A percentile compares a stretch with the other conserved stretches of the same genome.
Conservation (phyloP, 1,140 invertebrate genomes). For the Pomacea maculata region DNA sequence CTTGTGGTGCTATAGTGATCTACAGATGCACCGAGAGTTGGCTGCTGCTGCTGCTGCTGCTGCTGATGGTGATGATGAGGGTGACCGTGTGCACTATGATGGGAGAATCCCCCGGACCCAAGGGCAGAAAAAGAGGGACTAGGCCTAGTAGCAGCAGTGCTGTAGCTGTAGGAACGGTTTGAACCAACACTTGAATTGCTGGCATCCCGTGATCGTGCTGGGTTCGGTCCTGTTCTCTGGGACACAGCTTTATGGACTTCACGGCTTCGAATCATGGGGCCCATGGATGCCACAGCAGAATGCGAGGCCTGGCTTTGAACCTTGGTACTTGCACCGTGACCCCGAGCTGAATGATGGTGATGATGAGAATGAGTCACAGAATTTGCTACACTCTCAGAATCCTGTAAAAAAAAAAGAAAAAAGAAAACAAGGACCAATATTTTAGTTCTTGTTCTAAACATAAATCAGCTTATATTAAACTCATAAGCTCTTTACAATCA, state of each 20-base stretch:
- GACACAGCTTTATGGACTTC: constrained; percentile 28
- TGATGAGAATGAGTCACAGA: neutral
- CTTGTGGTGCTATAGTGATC: constrained; percentile 7
- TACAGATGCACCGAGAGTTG: neutral
- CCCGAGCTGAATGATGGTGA: neutral
- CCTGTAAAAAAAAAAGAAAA: constrained; percentile 1
- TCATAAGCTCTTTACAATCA: no score
- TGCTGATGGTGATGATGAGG: no score
- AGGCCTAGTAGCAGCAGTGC: neutral
- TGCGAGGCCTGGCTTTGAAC: neutral
- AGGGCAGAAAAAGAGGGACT: neutral
- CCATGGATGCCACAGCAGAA: constrained; percentile 5
- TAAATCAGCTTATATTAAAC: no score
- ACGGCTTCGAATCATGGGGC: constrained; percentile 32
- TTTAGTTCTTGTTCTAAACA: neutral
- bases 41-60: neutral
- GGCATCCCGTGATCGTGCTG: constrained; percentile 40
- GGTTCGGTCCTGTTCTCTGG: neutral
- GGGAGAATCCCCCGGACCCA: neutral
- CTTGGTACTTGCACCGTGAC: neutral
- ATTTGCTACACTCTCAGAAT: constrained; percentile 22
- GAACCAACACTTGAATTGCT: constrained; percentile 56
- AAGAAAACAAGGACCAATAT: no score
- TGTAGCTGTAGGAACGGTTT: constrained; percentile 37
- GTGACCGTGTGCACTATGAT: neutral